phyloP scores from a whole-genome alignment of 2,113 vertebrate species.

The Asarcornis scutulata region DNA sequence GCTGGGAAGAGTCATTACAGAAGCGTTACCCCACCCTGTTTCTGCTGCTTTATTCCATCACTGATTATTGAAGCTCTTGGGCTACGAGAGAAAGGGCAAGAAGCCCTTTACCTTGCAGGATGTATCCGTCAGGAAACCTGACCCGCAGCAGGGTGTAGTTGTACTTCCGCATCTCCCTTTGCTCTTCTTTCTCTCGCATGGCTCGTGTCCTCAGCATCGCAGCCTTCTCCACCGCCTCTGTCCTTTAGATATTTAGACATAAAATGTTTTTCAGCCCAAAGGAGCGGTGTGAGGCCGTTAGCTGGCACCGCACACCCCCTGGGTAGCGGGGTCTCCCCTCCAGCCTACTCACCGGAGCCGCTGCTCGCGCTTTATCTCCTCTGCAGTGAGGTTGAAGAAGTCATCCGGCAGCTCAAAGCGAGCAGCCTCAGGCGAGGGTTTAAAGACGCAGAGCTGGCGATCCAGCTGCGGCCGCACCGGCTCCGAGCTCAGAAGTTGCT shows the following conservation, averaged over 20 bases:
- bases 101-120: constrained; percentile 84
- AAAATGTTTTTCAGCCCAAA: background rate
- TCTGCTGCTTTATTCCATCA: background rate
- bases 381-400: constrained; percentile 88
- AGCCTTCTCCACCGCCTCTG: constrained; percentile 86
- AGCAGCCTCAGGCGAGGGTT: constrained; percentile 80
- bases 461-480: constrained; percentile 86
- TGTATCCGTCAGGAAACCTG: constrained; percentile 86
- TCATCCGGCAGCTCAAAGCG: constrained; percentile 88
- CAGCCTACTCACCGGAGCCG: constrained; percentile 77
- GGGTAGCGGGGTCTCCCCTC: background rate
- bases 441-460: constrained; percentile 82
- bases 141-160: constrained; percentile 89
- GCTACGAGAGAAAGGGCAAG: fast-evolving
- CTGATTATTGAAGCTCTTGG: background rate
- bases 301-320: fast-evolving
- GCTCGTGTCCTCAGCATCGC: constrained; percentile 90
- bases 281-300: fast-evolving
- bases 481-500: constrained; percentile 82
- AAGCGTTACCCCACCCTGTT: fast-evolving
- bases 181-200: constrained; percentile 93
- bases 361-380: constrained; percentile 90
- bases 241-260: constrained; percentile 76
- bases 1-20: background rate
- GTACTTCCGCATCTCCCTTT: constrained; percentile 89